Base-by-base conservation (phyloP, 92 coral and sea anemone genomes). In the Paragorgia papillata region DNA sequence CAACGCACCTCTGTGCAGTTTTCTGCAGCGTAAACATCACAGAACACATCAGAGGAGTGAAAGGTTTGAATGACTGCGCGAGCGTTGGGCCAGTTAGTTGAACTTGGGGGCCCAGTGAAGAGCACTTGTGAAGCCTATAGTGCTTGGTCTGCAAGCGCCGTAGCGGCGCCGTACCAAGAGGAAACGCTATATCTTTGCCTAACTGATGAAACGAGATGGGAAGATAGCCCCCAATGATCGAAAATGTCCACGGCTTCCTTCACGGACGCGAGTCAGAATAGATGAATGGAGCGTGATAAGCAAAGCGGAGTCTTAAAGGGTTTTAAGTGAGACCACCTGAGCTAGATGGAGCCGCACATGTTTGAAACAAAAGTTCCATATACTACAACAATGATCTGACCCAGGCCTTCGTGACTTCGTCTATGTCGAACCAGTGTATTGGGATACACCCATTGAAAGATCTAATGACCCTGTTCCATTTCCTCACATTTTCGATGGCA, bases 141-240 rank as follows among this genome's bases (percentile, higher is more conserved):
- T 57, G 30, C 75, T 44, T 44, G 58, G 25, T 17, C 18, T 68
- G 22, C 30, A 37, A 3, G 59, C 75, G 75, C 37, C 75, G 39
- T 4, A 1, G 50, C 48, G 75, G 75, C 75, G 75, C 75, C 75
- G 40, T 21, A 17, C 9, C 26, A 49, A 49, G 59, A 68, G 75
- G 75, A 68, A 68, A 46, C 33, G 41, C 40, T 46, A 68, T 44
- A 54, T 68, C 40, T 41, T 10, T 66, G 14, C 50, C 32, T 66
- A 66, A 66, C 73, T 68, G 75, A 68, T 68, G 59, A 68, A 68
- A 68, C 58, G 30, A 49, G 75, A 68, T 68, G 9, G n/a, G 34
- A 37, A 14, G 33, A 46, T 54, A 44, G 39, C 50, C 33, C 57
- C 39, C 28, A 37, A 46, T 43, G 18, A 46, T 2, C 58, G 54